These are phyloP conservation scores for Sebastes fasciatus DNA, from an alignment of 2,113 vertebrate genomes.

Conservation along the genomic window DNA sequence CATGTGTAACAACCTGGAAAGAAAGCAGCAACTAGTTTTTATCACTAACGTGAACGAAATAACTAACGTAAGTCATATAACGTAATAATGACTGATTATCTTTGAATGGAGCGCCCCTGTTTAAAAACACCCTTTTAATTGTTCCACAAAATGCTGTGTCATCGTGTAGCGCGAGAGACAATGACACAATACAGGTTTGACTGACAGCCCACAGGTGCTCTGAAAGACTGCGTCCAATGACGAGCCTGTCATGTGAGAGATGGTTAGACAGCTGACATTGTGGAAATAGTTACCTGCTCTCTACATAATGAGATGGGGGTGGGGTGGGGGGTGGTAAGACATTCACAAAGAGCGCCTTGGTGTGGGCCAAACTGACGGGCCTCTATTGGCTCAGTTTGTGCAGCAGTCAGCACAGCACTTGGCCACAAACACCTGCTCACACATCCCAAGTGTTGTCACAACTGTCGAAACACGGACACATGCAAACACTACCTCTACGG, in stretches of 20 bases:
- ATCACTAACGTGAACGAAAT: neutral
- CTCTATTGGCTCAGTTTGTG: conserved; percentile 31
- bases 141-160: conserved; percentile 25
- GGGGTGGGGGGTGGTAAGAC: neutral
- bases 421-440: conserved; percentile 69
- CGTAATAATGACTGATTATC: neutral
- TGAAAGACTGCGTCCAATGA: conserved; percentile 32
- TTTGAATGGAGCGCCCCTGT: neutral
- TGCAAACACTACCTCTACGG: neutral
- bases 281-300: conserved; percentile 64
- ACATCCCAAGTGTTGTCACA: conserved; percentile 61
- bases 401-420: conserved; percentile 55
- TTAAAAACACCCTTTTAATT: neutral
- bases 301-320: conserved; percentile 16
- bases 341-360: conserved; percentile 55
- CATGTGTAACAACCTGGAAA: neutral
- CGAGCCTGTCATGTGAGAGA: conserved; percentile 43
- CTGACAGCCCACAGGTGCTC: conserved; percentile 73
- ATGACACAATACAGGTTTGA: conserved; percentile 46
- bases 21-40: neutral
- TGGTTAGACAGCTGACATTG: conserved; percentile 71
- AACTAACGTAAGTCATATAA: neutral
- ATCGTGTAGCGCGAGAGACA: conserved; percentile 29
- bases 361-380: conserved; percentile 6
- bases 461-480: conserved; percentile 46